Evolutionary conservation across 1,140 invertebrate species (phyloP).

Genomic region (Agrilus planipennis): DNA sequence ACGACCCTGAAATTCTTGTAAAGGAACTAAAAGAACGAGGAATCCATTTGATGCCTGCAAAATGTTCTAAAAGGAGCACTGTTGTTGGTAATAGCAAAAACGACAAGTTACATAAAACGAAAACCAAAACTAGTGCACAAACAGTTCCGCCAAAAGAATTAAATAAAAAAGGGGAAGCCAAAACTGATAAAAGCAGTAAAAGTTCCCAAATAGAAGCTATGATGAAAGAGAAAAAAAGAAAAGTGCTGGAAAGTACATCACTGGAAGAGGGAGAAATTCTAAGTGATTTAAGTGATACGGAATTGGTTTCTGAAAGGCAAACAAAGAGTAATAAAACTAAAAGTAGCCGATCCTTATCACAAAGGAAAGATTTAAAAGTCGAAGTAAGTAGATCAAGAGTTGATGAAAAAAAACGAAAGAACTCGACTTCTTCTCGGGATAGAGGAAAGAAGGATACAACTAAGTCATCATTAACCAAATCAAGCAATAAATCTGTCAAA

Average conservation of each 20-base stretch:
- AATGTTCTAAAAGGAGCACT: constrained; percentile 6
- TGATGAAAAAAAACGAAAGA: neutral
- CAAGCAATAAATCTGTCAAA: too few relatives aligned
- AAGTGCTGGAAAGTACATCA: neutral
- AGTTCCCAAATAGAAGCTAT: too few relatives aligned
- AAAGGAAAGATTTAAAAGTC: neutral
- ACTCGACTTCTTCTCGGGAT: neutral
- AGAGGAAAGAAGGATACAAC: neutral
- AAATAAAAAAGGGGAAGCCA: neutral
- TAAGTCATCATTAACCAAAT: neutral
- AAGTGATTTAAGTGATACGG: neutral
- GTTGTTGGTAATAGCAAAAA: neutral
- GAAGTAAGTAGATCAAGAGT: neutral
- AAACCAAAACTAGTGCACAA: neutral
- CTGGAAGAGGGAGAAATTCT: neutral
- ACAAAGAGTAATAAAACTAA: neutral
- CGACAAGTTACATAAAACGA: neutral
- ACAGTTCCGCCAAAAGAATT: neutral
- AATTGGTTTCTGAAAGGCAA: neutral
- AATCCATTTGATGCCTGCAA: constrained; percentile 18
- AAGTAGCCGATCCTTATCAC: neutral
- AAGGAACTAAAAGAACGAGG: constrained; percentile 14
- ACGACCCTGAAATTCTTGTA: constrained; percentile 9
- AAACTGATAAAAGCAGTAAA: neutral
- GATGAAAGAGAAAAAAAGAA: neutral